phyloP scores from a whole-genome alignment of 1,140 invertebrate species.

The Diachasmimorpha longicaudata region DNA sequence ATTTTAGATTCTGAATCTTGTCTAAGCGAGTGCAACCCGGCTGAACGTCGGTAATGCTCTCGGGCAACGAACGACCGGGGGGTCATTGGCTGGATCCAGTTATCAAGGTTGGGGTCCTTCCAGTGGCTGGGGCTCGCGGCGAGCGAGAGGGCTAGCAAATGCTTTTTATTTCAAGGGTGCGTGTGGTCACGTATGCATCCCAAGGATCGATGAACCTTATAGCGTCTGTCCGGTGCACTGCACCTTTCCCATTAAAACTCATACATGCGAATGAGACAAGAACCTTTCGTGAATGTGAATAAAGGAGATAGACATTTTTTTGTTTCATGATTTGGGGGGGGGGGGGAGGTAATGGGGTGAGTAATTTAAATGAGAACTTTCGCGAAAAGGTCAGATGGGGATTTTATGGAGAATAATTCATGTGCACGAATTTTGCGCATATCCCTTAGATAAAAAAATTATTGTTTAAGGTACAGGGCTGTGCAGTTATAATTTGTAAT shows the following conservation, averaged over 20 bases:
- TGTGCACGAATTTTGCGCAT: too few species aligned
- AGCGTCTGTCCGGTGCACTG: background rate
- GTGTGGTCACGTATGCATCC: background rate
- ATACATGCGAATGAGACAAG: background rate
- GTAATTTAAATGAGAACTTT: too few species aligned
- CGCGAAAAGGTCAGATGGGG: too few species aligned
- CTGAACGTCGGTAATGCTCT: background rate
- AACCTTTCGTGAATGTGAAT: background rate
- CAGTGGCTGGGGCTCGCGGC: background rate
- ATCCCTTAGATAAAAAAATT: too few species aligned
- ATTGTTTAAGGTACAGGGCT: too few species aligned
- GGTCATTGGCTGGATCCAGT: constrained; percentile 18
- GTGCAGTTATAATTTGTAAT: too few species aligned
- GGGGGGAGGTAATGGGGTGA: too few species aligned
- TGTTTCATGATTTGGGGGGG: too few species aligned
- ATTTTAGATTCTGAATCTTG: background rate
- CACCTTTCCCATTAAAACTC: background rate
- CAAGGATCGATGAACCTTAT: constrained; percentile 4
- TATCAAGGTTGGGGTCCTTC: constrained; percentile 12
- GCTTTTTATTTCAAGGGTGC: constrained; percentile 4
- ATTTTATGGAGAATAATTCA: too few species aligned
- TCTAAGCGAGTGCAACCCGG: constrained; percentile 4
- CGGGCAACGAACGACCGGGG: constrained; percentile 16
- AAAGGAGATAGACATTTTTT: background rate
- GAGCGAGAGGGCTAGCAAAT: background rate